These are phyloP conservation scores for Coilia nasus DNA, from an alignment of 2,797 vertebrate genomes.

Conservation along the genomic window DNA sequence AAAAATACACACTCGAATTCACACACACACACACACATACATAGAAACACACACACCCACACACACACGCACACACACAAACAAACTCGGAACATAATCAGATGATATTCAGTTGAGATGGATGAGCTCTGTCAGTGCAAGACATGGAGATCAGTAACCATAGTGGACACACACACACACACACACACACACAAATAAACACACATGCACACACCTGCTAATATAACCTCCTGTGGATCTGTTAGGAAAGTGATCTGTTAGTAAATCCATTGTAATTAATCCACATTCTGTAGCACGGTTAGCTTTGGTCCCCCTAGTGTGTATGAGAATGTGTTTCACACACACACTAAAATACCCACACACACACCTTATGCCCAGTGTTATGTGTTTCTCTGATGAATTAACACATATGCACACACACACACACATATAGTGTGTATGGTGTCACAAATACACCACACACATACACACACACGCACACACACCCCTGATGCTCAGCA, in stretches of 20 bases:
- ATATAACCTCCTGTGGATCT: slow-evolving; percentile 53
- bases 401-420: not conserved
- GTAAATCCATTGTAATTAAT: slow-evolving; percentile 69
- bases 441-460: too few species aligned
- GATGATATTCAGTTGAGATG: not conserved
- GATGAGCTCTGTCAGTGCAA: not conserved
- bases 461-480: too few species aligned
- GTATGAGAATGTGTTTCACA: too few species aligned
- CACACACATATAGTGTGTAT: not conserved
- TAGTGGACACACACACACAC: not conserved
- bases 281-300: slow-evolving; percentile 63
- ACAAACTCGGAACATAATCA: not conserved
- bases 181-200: not conserved
- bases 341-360: too few species aligned
- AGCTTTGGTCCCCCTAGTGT: slow-evolving; percentile 41
- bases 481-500: too few species aligned
- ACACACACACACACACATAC: not conserved
- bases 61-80: not conserved
- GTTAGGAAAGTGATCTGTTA: slow-evolving; percentile 51
- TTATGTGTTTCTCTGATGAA: not conserved
- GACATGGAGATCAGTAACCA: slow-evolving; percentile 3
- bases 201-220: slow-evolving; percentile 42
- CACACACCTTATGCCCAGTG: not conserved
- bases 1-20: not conserved
- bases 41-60: not conserved